Evolutionary conservation across 1,140 invertebrate genomes (phyloP), one percentile per base, ranked within the genome.

Genomic region (Subanguina moxae): DNA sequence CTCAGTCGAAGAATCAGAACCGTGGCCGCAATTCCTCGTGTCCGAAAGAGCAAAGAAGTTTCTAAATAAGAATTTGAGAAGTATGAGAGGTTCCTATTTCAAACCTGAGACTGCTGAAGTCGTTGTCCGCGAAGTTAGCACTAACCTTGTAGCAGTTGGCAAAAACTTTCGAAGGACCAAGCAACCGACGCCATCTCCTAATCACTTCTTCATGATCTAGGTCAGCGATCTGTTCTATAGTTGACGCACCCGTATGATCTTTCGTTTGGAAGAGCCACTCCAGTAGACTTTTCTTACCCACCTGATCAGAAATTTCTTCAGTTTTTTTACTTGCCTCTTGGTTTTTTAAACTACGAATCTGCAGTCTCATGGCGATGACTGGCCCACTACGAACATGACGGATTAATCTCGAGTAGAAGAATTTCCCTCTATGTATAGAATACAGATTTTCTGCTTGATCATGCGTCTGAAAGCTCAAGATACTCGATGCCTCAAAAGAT

Each of bases 21-120:
- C 68, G 19, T 70, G 68, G 19, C 48, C 61, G 15, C 69, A 23
- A 70, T 70, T 70, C 27, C 68, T 32, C 19, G 66, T 69, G 27
- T 70, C 68, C 3, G 68, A 69, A 27, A 70, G 66, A 15, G 21
- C 62, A 30, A 70, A 70, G 25, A 58, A 59, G 43, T 67, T 56
- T 57, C 68, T 57, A 38, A 38, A 38, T 38, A 38, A 38, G 11
- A 38, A 11, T 5, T 38, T 38, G 11, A 38, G 11, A 38, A 5
- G 3, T 38, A 5, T 38, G 11, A 38, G 3, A 38, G 32, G 11
- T 38, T 38, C 32, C 32, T 3, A 38, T 38, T 38, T 11, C 32
- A 38, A 38, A 38, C 32, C 32, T 38, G 32, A 70, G 42, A 43
- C 46, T 59, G 27, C 48, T 65, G 11, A 59, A 27, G 28, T 70